phyloP scores from a whole-genome alignment of 2,797 vertebrate genomes.

The Leptoclinus maculatus region DNA sequence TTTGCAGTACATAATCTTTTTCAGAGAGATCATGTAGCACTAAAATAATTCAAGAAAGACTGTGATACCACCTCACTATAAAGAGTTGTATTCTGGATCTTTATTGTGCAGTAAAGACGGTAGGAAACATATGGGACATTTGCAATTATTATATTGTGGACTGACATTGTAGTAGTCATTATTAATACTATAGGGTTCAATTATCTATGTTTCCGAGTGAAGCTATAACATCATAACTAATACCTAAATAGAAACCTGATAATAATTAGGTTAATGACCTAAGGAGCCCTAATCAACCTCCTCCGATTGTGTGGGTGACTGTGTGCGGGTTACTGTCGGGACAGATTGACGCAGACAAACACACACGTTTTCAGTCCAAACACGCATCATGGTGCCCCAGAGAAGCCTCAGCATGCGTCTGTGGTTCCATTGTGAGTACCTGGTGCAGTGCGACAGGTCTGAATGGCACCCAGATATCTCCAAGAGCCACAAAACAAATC shows the following conservation, averaged over 20 bases:
- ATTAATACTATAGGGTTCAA: background rate
- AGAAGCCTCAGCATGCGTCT: conserved; percentile 4
- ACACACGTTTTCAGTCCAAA: background rate
- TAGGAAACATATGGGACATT: background rate
- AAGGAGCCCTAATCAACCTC: background rate
- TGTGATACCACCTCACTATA: background rate
- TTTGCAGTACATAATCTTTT: background rate
- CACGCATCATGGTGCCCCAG: background rate
- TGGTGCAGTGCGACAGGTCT: conserved; percentile 1
- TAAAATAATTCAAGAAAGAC: background rate
- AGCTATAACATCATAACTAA: background rate
- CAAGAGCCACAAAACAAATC: conserved; percentile 10
- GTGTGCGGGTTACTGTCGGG: conserved; percentile 14
- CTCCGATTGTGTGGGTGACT: background rate
- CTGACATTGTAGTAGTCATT: background rate
- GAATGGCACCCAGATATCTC: background rate
- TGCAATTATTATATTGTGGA: background rate
- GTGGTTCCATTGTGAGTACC: background rate
- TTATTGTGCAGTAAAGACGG: background rate
- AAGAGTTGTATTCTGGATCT: background rate
- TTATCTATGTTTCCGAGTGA: background rate
- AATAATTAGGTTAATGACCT: background rate
- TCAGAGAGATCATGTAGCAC: background rate
- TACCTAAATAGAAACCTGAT: background rate
- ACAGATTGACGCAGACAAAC: conserved; percentile 1